Conservation (phyloP, 2,797 vertebrate genomes). For the Rhinatrema bivittatum region DNA sequence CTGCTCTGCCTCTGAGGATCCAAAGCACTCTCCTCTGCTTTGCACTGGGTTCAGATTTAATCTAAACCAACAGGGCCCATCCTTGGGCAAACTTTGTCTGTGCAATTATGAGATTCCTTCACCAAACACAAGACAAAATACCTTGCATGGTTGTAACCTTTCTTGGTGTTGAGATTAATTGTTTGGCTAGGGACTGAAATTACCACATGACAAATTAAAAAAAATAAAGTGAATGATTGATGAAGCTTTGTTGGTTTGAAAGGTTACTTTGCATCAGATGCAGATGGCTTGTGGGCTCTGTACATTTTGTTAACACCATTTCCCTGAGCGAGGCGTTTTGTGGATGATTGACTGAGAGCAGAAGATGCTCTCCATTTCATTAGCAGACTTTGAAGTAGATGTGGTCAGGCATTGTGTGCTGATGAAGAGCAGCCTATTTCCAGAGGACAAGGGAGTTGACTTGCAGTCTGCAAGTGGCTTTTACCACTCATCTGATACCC, state of each 20-base stretch:
- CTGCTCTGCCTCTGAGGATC: too few relatives aligned
- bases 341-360: neutral
- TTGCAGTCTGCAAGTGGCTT: too few relatives aligned
- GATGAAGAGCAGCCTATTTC: too few relatives aligned
- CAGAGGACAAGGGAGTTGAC: too few relatives aligned
- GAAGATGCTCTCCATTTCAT: too few relatives aligned
- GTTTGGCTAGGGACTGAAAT: neutral
- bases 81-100: constrained; percentile 8
- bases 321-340: neutral
- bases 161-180: constrained; percentile 13
- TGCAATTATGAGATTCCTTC: neutral
- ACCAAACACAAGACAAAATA: constrained; percentile 1
- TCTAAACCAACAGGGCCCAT: too few relatives aligned
- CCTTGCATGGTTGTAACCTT: constrained; percentile 8
- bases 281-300: constrained; percentile 1
- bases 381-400: too few relatives aligned
- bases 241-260: constrained; percentile 9
- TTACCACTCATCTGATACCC: too few relatives aligned
- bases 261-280: constrained; percentile 7
- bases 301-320: constrained; percentile 5
- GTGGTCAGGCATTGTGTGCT: too few relatives aligned
- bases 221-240: constrained; percentile 9
- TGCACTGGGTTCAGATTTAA: too few relatives aligned
- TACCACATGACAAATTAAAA: constrained; percentile 9
- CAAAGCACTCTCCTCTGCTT: too few relatives aligned